Base-by-base conservation (phyloP, 2,888 invertebrate species). In the Subacronicta megacephala region DNA sequence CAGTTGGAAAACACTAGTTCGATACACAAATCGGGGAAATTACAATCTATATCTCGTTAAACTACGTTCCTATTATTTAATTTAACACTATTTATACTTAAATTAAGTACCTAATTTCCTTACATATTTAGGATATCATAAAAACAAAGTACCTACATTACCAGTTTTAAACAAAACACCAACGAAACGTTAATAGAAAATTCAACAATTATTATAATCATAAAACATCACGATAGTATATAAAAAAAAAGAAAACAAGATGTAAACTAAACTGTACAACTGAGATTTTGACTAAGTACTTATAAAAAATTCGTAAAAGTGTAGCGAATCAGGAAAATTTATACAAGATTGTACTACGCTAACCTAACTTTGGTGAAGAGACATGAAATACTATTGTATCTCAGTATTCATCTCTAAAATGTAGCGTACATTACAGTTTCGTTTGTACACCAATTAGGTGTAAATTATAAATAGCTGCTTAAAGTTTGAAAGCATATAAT, bases 1-100 rank as follows among this genome's bases (percentile, higher is more conserved):
- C 94, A 94, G 94, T 89, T 90, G 93, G 93, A 90, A 91, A 93
- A 90, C 84, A 83, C 92, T 93, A 92, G 88, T 86, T 88, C 84
- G 79, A 86, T 88, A 90, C 85, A 86, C 80, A 83, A 77, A 84
- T 78, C 78, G 81, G 81, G 79, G 84, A 84, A 66, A 83, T 83
- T 80, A 83, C 69, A 45, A 64, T 62, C 72, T 72, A 77, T 49
- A 13, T 43, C 75, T 75, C 75, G 20, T 40, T 68, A 54, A 33
- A 53, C 66, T 72, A 73, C 53, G n/a, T 13, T 37, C 26, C 37
- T 66, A 74, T 46, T 26, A 50, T 42, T 47, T 40, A 43, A 38
- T 51, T 55, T 55, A 41, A 38, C n/a, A 20, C 53, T 75, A 75
- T 50, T 56, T 59, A 43, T 45, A 35, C 29, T 58, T 50, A 57